These are phyloP conservation scores for Drosophila quadrilineata DNA, from an alignment of 1,140 invertebrate genomes.

Conservation along the genomic window DNA sequence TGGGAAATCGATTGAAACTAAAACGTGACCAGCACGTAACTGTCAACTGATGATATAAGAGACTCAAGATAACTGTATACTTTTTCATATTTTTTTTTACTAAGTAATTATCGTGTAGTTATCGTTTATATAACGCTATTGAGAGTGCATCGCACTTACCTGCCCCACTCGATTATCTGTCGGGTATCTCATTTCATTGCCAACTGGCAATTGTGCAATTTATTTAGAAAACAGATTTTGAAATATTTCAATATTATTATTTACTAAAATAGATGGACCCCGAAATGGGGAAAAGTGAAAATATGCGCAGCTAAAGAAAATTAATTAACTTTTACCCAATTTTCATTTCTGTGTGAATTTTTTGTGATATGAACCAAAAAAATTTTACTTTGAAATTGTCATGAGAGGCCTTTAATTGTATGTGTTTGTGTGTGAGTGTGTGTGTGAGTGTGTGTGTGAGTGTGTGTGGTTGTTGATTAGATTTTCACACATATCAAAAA, in stretches of 20 bases:
- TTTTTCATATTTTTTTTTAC: background rate
- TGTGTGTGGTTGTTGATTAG: conserved; percentile 37
- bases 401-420: background rate
- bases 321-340: conserved; percentile 20
- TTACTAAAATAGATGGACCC: conserved; percentile 31
- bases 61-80: background rate
- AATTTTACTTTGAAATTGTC: conserved; percentile 14
- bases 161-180: conserved; percentile 45
- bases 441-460: conserved; percentile 8
- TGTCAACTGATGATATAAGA: background rate
- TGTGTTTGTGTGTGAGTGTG: background rate
- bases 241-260: conserved; percentile 52
- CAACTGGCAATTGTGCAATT: conserved; percentile 60
- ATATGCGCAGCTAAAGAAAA: conserved; percentile 22
- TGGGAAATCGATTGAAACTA: conserved; percentile 16
- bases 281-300: conserved; percentile 8
- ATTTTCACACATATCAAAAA: conserved; percentile 57
- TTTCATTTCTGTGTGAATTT: conserved; percentile 38
- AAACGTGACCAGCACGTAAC: conserved; percentile 3
- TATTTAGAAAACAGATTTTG: conserved; percentile 2
- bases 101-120: background rate
- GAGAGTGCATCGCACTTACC: conserved; percentile 56
- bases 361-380: no score
- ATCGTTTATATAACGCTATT: background rate
- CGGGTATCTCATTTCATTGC: conserved; percentile 20